Evolutionary conservation across 2,888 invertebrate species (phyloP), one percentile per base, ranked within the genome.

Genomic region (Nudaria mundana): DNA sequence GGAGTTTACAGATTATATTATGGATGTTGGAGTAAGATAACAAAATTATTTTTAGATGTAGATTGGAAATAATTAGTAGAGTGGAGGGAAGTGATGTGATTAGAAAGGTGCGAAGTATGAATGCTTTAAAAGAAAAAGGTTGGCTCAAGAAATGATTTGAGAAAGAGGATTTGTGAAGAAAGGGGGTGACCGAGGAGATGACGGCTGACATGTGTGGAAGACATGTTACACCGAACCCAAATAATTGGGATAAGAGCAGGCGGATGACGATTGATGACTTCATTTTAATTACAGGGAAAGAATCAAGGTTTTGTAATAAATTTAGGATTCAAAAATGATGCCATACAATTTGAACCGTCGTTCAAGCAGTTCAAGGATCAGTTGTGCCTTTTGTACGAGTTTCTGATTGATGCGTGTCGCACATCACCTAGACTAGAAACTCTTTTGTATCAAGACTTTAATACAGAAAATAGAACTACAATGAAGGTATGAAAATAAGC

Each of bases 381-480:
- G 44, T 81, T 97, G 1, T 74, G 94, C 24, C 88, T 92, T 30
- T 82, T 95, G 12, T 92, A 95, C 49, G 94, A 94, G 53, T 91
- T 91, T n/a, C 91, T 97, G 55, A 91, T 94, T 7, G 91, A 93
- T 44, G 92, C 94, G 0, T 93, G 96, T 18, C 87, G 91, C 48
- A 90, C 90, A 22, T 88, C 95, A 35, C 95, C 96, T 1, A 90
- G 96, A 37, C 89, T 98, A 26, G 97, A 98, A 78, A 94, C 93
- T 1, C 91, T 94, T 60, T 80, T 95, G 29, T 95, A 94, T 74
- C 90, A 93, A 52, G 94, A 94, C 72, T 92, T 73, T 53, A 63
- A 81, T 14, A 52, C 52, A 8, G 59, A 65, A 10, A 45, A 63
- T 10, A 64, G 59, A 44, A 16, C 42, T 22, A 72, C 62, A 2